phyloP scores from a whole-genome alignment of 2,113 vertebrate species.

The Ailurus styani region DNA sequence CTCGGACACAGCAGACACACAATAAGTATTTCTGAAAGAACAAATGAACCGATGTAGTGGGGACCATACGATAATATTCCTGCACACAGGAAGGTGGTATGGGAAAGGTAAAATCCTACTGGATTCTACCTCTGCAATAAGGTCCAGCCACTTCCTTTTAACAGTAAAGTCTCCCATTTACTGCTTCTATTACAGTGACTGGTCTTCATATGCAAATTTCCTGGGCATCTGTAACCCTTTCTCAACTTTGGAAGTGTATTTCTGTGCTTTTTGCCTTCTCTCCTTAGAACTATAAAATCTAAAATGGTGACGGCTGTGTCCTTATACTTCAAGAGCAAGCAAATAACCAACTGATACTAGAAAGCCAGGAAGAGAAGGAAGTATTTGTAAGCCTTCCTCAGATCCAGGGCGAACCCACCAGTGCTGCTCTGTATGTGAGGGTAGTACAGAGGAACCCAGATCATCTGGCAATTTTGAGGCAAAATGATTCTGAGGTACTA shows the following conservation, averaged over 20 bases:
- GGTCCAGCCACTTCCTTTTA: background rate
- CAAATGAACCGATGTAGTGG: background rate
- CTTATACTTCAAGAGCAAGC: background rate
- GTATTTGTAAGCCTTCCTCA: background rate
- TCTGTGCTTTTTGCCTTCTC: background rate
- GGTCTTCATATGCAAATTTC: background rate
- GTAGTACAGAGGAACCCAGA: background rate
- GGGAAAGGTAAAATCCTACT: background rate
- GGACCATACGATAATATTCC: background rate
- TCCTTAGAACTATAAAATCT: background rate
- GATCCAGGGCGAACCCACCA: background rate
- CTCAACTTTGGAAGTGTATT: background rate
- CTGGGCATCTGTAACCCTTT: background rate
- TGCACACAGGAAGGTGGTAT: background rate
- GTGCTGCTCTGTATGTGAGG: background rate
- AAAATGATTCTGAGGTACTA: background rate
- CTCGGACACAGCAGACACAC: background rate
- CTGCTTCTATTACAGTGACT: background rate
- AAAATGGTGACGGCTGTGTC: background rate
- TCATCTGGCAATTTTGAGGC: background rate
- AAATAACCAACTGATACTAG: background rate
- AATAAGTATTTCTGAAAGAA: background rate
- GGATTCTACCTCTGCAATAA: background rate
- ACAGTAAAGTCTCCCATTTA: background rate
- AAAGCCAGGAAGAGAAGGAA: background rate